Conservation (phyloP, 23 tunicate species). For the Halocynthia roretzi region DNA sequence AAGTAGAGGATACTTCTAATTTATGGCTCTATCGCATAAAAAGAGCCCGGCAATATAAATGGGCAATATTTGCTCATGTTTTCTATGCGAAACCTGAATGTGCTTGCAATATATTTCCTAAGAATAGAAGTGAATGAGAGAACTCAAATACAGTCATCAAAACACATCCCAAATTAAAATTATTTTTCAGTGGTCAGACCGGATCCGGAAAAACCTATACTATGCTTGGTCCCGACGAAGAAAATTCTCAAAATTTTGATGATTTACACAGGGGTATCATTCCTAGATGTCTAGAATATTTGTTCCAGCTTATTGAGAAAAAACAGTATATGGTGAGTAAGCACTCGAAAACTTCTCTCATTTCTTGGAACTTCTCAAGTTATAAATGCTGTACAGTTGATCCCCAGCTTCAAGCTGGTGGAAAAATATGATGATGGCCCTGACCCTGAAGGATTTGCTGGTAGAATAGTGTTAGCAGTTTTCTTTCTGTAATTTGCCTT, state of each 20-base stretch:
- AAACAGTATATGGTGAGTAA: slow-evolving; percentile 33
- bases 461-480: neutral
- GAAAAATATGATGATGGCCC: neutral
- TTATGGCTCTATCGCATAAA: too few species aligned
- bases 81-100: too few species aligned
- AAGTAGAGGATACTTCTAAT: too few species aligned
- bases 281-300: slow-evolving; percentile 45
- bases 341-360: too few species aligned
- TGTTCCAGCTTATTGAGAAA: slow-evolving; percentile 36
- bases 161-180: neutral
- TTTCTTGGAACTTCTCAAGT: too few species aligned
- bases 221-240: slow-evolving; percentile 55
- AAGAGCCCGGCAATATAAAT: too few species aligned
- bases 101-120: too few species aligned
- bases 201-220: slow-evolving; percentile 80
- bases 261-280: slow-evolving; percentile 30
- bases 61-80: too few species aligned
- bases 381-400: neutral
- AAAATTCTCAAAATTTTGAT: neutral
- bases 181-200: slow-evolving; percentile 58
- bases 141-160: too few species aligned
- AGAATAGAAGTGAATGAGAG: too few species aligned
- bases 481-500: neutral
- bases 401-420: neutral
- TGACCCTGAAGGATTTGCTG: neutral